Base-by-base conservation (phyloP, 2,888 invertebrate species). In the Dryomyza anilis region DNA sequence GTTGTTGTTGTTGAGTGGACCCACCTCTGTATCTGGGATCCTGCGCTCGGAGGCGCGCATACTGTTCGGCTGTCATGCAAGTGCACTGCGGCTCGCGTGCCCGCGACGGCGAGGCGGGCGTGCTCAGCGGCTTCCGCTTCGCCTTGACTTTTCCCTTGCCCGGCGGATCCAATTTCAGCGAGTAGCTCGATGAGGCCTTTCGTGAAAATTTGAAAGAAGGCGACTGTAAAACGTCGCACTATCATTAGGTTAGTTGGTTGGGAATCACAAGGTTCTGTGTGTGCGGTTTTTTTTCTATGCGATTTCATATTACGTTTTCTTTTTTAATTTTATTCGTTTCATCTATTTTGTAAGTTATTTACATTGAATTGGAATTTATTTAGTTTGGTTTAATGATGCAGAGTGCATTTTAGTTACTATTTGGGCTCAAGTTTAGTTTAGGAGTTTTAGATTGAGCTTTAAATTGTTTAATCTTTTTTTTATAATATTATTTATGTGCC, bases 121-220 rank as follows among this genome's bases (percentile, higher is more conserved):
- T 97, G 79, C 96, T 96, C 73, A 94, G 86, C 57, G 94, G 94
- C 86, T 94, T 95, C 85, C 95, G 89, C 84, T 94, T 93, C 76
- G 91, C 89, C 84, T 94, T 94, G 81, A 91, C 89, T 84, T 93
- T 93, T 85, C 92, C 91, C 86, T 93, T 93, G 83, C 87, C 90
- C 71, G 93, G 92, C 69, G 94, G 93, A 83, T 96, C 96, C 86
- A 95, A 87, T 87, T 94, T 94, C 84, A 97, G 89, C 81, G 96
- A 96, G 87, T 96, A 96, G 84, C 96, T 96, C 78, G 96, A 96
- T 76, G 96, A 95, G 80, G 96, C 95, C 88, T 97, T 97, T 85
- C 96, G 91, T 84, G 95, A 94, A 88, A 96, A 96, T 89, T 96
- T 96, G 90, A 95, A 96, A 86, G 95, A 94, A 84, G 95, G 96